Percentiles rank a stretch among this genome's conserved stretches.
Conservation (phyloP, 2,888 invertebrate species). For the Melinaea menophilus region DNA sequence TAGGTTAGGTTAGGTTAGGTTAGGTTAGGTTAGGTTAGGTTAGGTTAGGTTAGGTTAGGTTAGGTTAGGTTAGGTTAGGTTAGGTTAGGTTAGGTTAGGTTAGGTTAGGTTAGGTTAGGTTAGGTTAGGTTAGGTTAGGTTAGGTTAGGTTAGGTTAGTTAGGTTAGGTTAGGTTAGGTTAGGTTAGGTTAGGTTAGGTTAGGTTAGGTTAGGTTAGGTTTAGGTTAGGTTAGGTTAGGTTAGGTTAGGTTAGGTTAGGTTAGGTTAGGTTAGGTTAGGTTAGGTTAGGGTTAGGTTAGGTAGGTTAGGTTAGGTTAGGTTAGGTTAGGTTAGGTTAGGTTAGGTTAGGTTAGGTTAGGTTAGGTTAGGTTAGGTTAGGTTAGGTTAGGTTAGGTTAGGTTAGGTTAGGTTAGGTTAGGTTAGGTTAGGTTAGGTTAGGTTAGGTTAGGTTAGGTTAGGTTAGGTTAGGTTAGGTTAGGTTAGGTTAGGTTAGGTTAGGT, state of each 20-base stretch:
- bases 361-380: slow-evolving; percentile 32
- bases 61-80: slow-evolving; percentile 29
- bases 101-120: slow-evolving; percentile 27
- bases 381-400: slow-evolving; percentile 32
- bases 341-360: slow-evolving; percentile 30
- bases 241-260: slow-evolving; percentile 23
- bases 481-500: slow-evolving; percentile 24
- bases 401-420: slow-evolving; percentile 27
- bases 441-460: slow-evolving; percentile 27
- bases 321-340: slow-evolving; percentile 33
- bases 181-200: no score
- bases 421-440: no score
- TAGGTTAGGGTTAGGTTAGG: no score
- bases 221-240: slow-evolving; percentile 30
- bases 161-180: slow-evolving; percentile 28
- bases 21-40: slow-evolving; percentile 32
- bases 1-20: slow-evolving; percentile 32
- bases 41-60: slow-evolving; percentile 27
- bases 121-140: slow-evolving; percentile 27
- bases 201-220: no score
- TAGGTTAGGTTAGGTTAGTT: slow-evolving; percentile 31
- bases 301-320: slow-evolving; percentile 33
- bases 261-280: slow-evolving; percentile 33
- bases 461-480: no score
- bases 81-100: slow-evolving; percentile 28